Conservation (phyloP, 2,888 invertebrate species). For the Masnerella sp. region DNA sequence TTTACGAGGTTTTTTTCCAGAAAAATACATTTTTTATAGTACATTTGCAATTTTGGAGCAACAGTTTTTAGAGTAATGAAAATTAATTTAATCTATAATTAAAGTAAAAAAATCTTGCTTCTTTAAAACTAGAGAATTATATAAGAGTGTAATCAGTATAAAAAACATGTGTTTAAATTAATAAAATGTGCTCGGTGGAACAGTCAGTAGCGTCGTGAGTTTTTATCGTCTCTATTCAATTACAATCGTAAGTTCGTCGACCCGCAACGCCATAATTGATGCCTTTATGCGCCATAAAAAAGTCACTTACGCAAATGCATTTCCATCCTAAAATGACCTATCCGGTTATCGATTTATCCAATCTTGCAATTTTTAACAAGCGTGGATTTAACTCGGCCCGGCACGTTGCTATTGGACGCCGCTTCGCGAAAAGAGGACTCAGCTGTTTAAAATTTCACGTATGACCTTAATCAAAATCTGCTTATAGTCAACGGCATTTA, state of each 20-base stretch:
- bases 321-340: slow-evolving; percentile 8
- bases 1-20: too few relatives aligned
- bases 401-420: neutral
- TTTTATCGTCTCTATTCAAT: slow-evolving; percentile 3
- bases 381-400: slow-evolving; percentile 1
- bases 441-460: slow-evolving; percentile 12
- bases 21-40: too few relatives aligned
- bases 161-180: too few relatives aligned
- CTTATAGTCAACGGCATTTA: too few relatives aligned
- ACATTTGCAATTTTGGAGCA: too few relatives aligned
- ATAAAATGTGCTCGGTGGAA: too few relatives aligned
- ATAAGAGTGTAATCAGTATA: too few relatives aligned
- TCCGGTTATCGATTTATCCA: slow-evolving; percentile 5
- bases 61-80: too few relatives aligned
- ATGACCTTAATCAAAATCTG: slow-evolving; percentile 20
- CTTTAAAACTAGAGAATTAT: too few relatives aligned
- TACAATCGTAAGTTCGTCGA: neutral
- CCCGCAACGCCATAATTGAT: neutral
- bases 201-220: too few relatives aligned
- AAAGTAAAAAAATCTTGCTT: too few relatives aligned
- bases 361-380: slow-evolving; percentile 4
- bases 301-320: slow-evolving; percentile 18
- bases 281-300: slow-evolving; percentile 9
- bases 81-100: too few relatives aligned
- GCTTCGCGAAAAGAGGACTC: neutral